Evolutionary conservation across 2,888 invertebrate species (phyloP), one percentile per base, ranked within the genome.

Genomic region (Gandaritis pyraliata): DNA sequence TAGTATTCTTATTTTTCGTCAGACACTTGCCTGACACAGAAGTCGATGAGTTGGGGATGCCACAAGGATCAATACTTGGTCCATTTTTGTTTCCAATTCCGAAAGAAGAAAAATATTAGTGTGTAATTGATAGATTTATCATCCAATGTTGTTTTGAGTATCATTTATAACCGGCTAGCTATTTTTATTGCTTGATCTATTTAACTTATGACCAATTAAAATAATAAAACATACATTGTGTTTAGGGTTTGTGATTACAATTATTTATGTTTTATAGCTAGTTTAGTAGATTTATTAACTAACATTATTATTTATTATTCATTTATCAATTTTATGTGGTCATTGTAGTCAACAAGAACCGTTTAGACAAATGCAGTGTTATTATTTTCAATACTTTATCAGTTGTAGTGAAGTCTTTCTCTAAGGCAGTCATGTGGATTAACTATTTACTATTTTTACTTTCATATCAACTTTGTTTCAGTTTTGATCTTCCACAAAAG

Each of bases 401-500:
- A 59, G 46, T 64, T 29, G 12, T 18, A 56, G 39, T 41, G 16
- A 15, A 33, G 39, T 10, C 30, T 29, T 56, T 53, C 47, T 18
- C 12, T 16, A 56, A 48, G 33, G 33, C 38, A 68, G 58, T 66
- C 64, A 81, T 80, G 78, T 73, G 70, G 61, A 48, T 70, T 49
- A 53, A 48, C 39, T 18, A 76, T 54, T 61, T 81, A 63, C 18
- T 77, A 29, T 58, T 80, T 61, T 57, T 83, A 33, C 65, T 80
- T 18, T 64, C 68, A 51, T 50, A 74, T 47, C 47, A 65, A 18
- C 39, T 63, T 52, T 74, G 78, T 73, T 55, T 74, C 6, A 63
- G 78, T n/a, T 89, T 90, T 63, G 88, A 90, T 69, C 48, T 90
- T 6, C 87, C 87, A 7, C 72, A 59, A 59, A 66, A 63, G 1